Evolutionary conservation across 2,888 invertebrate species (phyloP), one percentile per base, ranked within the genome.

Genomic region (Onthophagus sagittarius): DNA sequence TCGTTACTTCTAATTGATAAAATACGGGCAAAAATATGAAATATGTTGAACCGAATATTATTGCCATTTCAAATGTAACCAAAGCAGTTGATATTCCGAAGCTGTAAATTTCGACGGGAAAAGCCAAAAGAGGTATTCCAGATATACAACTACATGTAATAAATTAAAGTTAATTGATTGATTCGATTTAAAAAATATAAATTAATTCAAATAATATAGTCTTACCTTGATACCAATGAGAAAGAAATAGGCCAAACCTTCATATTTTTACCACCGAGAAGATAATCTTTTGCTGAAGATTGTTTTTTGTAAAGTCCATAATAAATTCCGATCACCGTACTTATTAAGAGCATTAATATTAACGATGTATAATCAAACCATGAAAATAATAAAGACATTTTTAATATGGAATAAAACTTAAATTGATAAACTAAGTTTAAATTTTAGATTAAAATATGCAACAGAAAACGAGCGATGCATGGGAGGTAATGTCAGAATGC

Each of bases 101-200:
- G 33, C 89, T 86, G 81, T 94, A 94, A 76, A 93, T 89, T 81
- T 94, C 93, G 0, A 92, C 89, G 0, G 93, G 93, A 5, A 92
- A 88, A 0, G 92, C 93, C 6, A 94, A 86, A 5, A 94, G 84
- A 0, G 93, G 92, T 65, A 94, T 90, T 62, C 93, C 93, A 2
- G 93, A 93, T 79, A 93, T 85, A 77, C 92, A 91, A 80, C 93
- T 93, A 83, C 3, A 23, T 23, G n/a, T n/a, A n/a, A n/a, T 23
- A 69, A 85, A 84, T 72, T 31, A 70, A 65, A 11, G n/a, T n/a
- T n/a, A n/a, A n/a, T n/a, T n/a, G n/a, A n/a, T n/a, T n/a, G n/a
- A n/a, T n/a, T n/a, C n/a, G n/a, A n/a, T 70, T 13, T 92, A 80
- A 93, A 93, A 71, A 23, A 23, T 23, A 9, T n/a, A 62, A 15